Conservation (phyloP, 2,888 invertebrate genomes). For the Tineola bisselliella region DNA sequence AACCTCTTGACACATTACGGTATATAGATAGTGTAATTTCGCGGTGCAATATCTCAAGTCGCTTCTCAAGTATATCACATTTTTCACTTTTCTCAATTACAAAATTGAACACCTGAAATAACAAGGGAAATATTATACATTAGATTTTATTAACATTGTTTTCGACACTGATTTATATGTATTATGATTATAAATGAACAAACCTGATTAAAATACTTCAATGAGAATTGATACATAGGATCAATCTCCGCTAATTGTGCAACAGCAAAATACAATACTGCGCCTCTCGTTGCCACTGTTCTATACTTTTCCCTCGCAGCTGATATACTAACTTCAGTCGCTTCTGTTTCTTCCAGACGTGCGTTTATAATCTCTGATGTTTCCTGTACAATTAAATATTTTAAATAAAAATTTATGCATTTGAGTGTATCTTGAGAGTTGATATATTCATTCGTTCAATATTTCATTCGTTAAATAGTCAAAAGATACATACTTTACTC, state of each 20-base stretch:
- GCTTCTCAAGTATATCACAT: slow-evolving; percentile 69
- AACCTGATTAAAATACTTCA: slow-evolving; percentile 82
- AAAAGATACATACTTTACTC: slow-evolving; percentile 71
- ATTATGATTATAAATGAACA: too few relatives aligned
- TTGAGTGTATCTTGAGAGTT: background rate
- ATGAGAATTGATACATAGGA: slow-evolving; percentile 95
- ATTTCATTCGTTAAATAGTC: too few relatives aligned
- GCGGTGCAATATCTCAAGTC: slow-evolving; percentile 75
- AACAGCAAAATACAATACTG: slow-evolving; percentile 90
- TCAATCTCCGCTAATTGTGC: slow-evolving; percentile 89
- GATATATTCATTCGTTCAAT: too few relatives aligned
- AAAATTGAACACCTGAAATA: slow-evolving; percentile 76
- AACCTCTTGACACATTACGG: slow-evolving; percentile 86
- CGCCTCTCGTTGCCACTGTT: slow-evolving; percentile 86
- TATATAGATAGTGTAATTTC: slow-evolving; percentile 87
- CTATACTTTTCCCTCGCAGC: slow-evolving; percentile 88
- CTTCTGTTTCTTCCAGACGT: slow-evolving; percentile 86
- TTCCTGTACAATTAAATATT: slow-evolving; percentile 64
- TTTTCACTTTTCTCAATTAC: slow-evolving; percentile 83
- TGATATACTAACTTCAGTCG: slow-evolving; percentile 87
- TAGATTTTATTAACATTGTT: too few relatives aligned
- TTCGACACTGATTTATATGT: too few relatives aligned
- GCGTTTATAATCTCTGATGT: slow-evolving; percentile 90
- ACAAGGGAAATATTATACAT: background rate
- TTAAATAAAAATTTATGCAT: too few relatives aligned